A percentile compares a stretch with the other conserved stretches of the same genome.
phyloP scores from a whole-genome alignment of 2,113 vertebrate species.

The Eptesicus fuscus region DNA sequence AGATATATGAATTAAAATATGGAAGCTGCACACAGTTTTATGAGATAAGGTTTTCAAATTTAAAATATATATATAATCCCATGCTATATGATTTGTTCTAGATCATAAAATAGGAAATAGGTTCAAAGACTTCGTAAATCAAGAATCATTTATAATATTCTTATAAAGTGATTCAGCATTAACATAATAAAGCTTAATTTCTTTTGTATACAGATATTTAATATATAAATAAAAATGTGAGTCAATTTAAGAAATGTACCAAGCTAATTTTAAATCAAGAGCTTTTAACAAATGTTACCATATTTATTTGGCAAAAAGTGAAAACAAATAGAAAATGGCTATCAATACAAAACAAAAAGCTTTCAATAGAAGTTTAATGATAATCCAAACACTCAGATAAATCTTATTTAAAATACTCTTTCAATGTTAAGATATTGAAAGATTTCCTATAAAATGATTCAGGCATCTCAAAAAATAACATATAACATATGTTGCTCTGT shows the following conservation, averaged over 20 bases:
- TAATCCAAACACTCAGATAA: background rate
- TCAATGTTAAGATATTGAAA: background rate
- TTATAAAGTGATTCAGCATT: background rate
- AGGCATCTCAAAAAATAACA: background rate
- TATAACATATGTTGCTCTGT: background rate
- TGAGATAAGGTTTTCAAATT: conserved; percentile 15
- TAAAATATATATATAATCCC: background rate
- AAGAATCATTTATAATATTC: background rate
- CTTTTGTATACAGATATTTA: background rate
- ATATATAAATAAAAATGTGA: background rate
- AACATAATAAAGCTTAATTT: background rate
- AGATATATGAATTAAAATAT: conserved; percentile 28
- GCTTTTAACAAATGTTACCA: background rate
- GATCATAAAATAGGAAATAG: background rate
- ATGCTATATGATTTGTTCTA: background rate
- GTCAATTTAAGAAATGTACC: background rate
- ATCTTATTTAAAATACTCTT: background rate
- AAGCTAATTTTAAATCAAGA: background rate
- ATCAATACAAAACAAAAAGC: background rate
- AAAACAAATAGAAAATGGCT: background rate
- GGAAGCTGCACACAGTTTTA: background rate
- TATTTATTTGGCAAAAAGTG: background rate
- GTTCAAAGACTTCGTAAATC: background rate
- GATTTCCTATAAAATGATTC: background rate
- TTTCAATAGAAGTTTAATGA: background rate